Evolutionary conservation across 92 coral and sea anemone genomes (phyloP).

Genomic region (Porites lobata): DNA sequence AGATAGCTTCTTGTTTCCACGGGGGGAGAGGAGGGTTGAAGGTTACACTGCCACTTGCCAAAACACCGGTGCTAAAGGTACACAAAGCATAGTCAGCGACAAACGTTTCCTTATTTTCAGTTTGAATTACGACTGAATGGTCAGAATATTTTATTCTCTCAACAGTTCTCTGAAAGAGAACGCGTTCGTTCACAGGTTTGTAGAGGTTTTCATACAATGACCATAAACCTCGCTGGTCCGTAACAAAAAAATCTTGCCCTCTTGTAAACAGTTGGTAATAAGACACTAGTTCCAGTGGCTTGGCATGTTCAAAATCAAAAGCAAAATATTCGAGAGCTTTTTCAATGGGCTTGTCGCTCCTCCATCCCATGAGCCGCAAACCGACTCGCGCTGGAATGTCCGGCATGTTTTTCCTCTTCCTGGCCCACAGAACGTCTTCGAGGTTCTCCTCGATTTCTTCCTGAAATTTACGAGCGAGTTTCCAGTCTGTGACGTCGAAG

Average conservation of each 20-base stretch:
- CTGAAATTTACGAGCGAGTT: too few species aligned
- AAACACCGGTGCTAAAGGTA: conserved; percentile 39
- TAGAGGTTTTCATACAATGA: conserved; percentile 19
- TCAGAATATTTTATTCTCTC: not conserved
- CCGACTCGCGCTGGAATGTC: conserved; percentile 41
- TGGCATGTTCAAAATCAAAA: not conserved
- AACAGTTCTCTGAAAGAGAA: conserved; percentile 6
- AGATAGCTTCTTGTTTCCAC: conserved; percentile 44
- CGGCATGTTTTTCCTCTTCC: conserved; percentile 1
- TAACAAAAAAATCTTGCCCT: conserved; percentile 18
- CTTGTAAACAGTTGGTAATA: too few species aligned
- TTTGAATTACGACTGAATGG: conserved; percentile 8
- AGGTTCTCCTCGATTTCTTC: not conserved
- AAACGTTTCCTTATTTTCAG: not conserved
- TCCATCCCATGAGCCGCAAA: conserved; percentile 11
- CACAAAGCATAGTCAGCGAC: conserved; percentile 24
- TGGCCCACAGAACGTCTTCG: conserved; percentile 28
- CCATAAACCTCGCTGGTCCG: conserved; percentile 26
- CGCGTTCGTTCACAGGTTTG: not conserved
- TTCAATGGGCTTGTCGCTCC: too few species aligned
- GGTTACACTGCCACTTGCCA: conserved; percentile 8
- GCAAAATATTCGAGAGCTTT: too few species aligned
- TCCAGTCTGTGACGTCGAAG: too few species aligned
- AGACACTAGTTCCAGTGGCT: too few species aligned
- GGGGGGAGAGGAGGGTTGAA: conserved; percentile 35